These are phyloP conservation scores for Amphipyra berbera DNA, from an alignment of 2,888 invertebrate genomes.

Conservation along the genomic window DNA sequence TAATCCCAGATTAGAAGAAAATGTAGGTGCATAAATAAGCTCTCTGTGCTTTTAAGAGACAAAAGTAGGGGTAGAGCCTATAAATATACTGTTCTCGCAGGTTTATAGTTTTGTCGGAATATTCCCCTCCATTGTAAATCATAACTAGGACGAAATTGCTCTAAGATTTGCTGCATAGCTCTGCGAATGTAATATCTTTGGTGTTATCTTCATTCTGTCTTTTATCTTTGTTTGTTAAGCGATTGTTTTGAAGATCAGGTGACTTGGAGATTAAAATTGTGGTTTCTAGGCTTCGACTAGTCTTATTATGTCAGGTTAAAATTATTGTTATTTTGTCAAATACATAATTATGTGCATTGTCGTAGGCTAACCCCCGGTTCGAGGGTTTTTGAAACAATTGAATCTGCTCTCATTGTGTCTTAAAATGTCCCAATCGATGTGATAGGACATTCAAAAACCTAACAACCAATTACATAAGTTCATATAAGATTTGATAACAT, in stretches of 20 bases:
- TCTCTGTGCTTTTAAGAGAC: conserved; percentile 5
- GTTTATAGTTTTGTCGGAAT: conserved; percentile 31
- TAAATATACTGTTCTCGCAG: conserved; percentile 38
- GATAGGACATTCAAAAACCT: too few relatives aligned
- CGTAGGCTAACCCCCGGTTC: too few relatives aligned
- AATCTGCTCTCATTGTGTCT: too few relatives aligned
- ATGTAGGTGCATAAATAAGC: conserved; percentile 16
- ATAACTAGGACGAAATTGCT: conserved; percentile 43
- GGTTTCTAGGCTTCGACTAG: too few relatives aligned
- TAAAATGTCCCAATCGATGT: too few relatives aligned
- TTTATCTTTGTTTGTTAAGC: conserved; percentile 13
- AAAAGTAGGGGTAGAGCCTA: conserved; percentile 22
- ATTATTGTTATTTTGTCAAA: too few relatives aligned
- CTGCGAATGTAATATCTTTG: conserved; percentile 29
- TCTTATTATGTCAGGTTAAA: too few relatives aligned
- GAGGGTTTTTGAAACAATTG: too few relatives aligned
- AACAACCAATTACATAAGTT: too few relatives aligned
- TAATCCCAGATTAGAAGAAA: conserved; percentile 22
- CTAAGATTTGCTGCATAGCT: conserved; percentile 22
- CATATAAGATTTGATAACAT: too few relatives aligned
- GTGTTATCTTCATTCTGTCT: conserved; percentile 25
- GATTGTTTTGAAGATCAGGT: conserved; percentile 12
- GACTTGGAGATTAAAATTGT: not conserved
- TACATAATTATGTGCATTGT: too few relatives aligned
- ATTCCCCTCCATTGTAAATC: conserved; percentile 38